Conservation (phyloP, 1,140 invertebrate species). For the Elysia chlorotica region DNA sequence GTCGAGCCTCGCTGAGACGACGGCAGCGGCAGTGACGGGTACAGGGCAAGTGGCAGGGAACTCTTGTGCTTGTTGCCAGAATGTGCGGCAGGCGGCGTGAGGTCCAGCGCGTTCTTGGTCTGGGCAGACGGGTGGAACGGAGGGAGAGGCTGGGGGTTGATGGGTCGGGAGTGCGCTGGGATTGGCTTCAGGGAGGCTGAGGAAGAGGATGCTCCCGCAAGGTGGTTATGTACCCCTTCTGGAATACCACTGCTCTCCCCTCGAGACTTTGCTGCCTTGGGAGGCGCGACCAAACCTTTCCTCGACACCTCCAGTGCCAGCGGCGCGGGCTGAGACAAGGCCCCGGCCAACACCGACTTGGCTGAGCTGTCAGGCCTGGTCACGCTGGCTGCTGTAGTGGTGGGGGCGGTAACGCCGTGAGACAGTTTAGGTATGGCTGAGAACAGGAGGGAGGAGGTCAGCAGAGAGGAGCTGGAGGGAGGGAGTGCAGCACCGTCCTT, state of each 20-base stretch:
- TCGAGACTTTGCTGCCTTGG: neutral
- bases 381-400: too few species aligned
- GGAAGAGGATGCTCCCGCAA: too few species aligned
- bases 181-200: too few species aligned
- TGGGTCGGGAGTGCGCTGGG: slow-evolving; percentile 11
- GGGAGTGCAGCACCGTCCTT: neutral
- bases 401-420: too few species aligned
- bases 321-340: neutral
- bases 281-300: neutral
- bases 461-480: neutral
- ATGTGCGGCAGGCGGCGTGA: slow-evolving; percentile 15
- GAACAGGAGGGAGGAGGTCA: slow-evolving; percentile 12
- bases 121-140: slow-evolving; percentile 21
- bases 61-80: slow-evolving; percentile 1
- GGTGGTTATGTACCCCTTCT: too few species aligned
- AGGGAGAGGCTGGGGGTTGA: slow-evolving; percentile 17
- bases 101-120: neutral
- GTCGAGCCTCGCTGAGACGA: neutral
- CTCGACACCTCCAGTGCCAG: neutral
- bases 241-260: too few species aligned
- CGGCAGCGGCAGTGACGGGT: neutral
- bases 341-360: neutral
- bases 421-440: slow-evolving; percentile 18
- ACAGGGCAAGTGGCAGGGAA: neutral
- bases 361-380: too few species aligned